Base-by-base conservation (phyloP, 2,888 invertebrate genomes). In the Parasteatoda lunata region DNA sequence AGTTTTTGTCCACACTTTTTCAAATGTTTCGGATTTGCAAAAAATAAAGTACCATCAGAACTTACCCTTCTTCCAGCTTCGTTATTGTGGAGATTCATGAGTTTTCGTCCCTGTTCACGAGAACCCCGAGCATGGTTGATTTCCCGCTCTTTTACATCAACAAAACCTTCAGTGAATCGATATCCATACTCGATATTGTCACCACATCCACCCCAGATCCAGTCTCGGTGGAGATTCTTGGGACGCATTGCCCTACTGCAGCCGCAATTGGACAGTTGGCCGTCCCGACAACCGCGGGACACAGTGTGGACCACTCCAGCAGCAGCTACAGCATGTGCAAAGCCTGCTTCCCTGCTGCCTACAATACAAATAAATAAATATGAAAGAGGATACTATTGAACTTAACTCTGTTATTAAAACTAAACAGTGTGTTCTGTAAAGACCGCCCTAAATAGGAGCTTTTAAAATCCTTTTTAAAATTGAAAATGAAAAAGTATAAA, bases 161-260 rank as follows among this genome's bases (percentile, higher is more conserved):
- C 96, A 92, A 99, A 99, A 90, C 96, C 96, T 92, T 96, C 96
- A 3, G 98, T 96, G 92, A 98, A 98, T 96, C 96, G 96, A 94
- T 97, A 97, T 87, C 97, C 97, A 92, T 98, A 98, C 92, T 98
- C 97, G 84, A 98, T 94, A 93, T 99, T 97, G 92, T 99, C 98
- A 0, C 98, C 98, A 91, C 98, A 99, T 48, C 99, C 99, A 52
- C 98, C 98, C 99, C 99, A 99, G 73, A 97, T 95, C 98, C 98
- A 99, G 91, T 98, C 97, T 81, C 94, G 94, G 90, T 96, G 95
- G 82, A 98, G 93, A 91, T 96, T 95, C 90, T 94, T 94, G 6
- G 98, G 98, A 72, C 98, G 93, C 4, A 94, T 93, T 75, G 96
- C 95, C 45, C 95, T 94, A 77, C 97, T 96, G 92, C 98, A 98